Base-by-base conservation (phyloP, 1,140 invertebrate genomes). In the Kradibia gibbosae region DNA sequence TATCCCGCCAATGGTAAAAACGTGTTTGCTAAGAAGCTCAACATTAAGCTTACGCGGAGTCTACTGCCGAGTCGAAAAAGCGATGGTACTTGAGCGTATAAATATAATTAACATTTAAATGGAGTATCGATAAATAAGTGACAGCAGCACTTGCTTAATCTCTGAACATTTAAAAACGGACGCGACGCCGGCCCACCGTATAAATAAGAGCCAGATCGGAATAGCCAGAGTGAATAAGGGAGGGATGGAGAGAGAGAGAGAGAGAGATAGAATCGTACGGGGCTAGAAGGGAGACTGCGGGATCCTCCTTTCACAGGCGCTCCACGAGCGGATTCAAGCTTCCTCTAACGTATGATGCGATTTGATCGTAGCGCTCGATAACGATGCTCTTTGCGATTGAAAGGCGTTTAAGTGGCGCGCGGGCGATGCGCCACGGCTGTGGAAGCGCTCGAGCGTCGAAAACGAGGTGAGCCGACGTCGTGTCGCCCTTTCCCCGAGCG, bases 361-460 rank as follows among this genome's bases (percentile, higher is more conserved):
- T 80, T 80, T 57, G 79, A 80, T 80, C 50, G 70, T 31, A 13
- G 39, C 42, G 70, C 73, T 73, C 73, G 78, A 73, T 80, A 80
- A 80, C 78, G 70, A 50, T 25, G 70, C 70, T 73, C 39, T 34
- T n/a, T 65, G 78, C 70, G 53, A 80, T 74, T 80, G 79, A 80
- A 80, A 80, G 79, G 20, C 70, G n/a, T 62, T 80, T 62, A 80
- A 80, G 78, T 80, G 78, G n/a, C 55, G 50, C n/a, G 20, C 78
- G 22, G 22, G 34, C 53, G 62, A 39, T 67, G 20, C 74, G 17
- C 70, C 65, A 36, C 50, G 50, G 2, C 50, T 53, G 53, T n/a
- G 53, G 53, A 71, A n/a, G n/a, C 22, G 62, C 42, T 73, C 60
- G 53, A 42, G 65, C 34, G 65, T 3, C 31, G 20, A 48, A 57